Evolutionary conservation across 2,797 vertebrate genomes (phyloP), one percentile per base, ranked within the genome.

Genomic region (Tragopan temminckii): DNA sequence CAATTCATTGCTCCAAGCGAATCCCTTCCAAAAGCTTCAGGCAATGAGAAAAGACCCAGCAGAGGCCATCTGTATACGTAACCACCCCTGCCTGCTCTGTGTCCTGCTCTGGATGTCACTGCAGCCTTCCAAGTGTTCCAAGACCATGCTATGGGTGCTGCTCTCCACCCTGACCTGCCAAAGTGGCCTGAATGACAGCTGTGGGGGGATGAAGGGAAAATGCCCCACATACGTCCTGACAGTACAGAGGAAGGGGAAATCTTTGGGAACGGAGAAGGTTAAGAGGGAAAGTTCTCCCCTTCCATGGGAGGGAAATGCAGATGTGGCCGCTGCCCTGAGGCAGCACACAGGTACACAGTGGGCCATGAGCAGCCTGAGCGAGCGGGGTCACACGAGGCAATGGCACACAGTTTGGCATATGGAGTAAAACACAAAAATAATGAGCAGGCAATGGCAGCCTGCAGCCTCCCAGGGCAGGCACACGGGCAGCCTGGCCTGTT

Each of bases 361-460:
- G 63, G 57, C 61, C 36, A 8, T 9, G 1, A 29, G 25, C 55
- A 61, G 77, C 1, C 2, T 18, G 59, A 53, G 81, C n/a, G 27
- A 38, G 58, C 33, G 64, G 68, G 59, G 53, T 62, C 50, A 55
- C 70, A n/a, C 0, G n/a, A 61, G 35, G 19, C 80, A 69, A 17
- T 0, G 0, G 17, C 38, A n/a, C 1, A 4, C 12, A 14, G 64
- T 7, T 11, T 13, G 25, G 38, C 0, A 0, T 13, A 50, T 10
- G 25, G 31, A n/a, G 31, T 57, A 13, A 33, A 57, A n/a, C 31
- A n/a, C 53, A 31, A 55, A 8, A 57, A 13, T 12, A 57, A 9
- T 8, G 18, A 38, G 35, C 0, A 40, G 46, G 35, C 4, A 29
- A 24, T 58, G 21, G 7, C n/a, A 86, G 61, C 67, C 48, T 43